phyloP scores from a whole-genome alignment of 1,140 invertebrate species.

The Pristionchus pacificus region DNA sequence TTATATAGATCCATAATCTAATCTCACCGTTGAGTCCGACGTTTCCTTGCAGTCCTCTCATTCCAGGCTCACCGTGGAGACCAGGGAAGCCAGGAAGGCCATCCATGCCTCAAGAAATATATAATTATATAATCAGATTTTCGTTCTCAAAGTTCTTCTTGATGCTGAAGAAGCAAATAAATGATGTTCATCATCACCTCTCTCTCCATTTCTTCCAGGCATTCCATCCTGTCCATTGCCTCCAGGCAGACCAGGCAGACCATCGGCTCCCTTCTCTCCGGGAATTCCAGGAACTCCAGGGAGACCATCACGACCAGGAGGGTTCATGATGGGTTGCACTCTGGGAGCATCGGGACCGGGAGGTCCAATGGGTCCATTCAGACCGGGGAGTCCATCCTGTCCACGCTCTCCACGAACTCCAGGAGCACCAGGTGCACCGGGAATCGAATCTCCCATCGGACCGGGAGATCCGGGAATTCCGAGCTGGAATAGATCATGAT shows the following conservation, averaged over 20 bases:
- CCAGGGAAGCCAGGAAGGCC: slow-evolving; percentile 43
- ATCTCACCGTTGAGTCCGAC: slow-evolving; percentile 33
- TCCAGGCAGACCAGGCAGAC: slow-evolving; percentile 30
- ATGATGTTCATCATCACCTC: no score
- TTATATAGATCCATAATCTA: no score
- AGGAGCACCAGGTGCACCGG: slow-evolving; percentile 25
- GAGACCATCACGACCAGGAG: slow-evolving; percentile 23
- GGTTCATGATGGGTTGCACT: slow-evolving; percentile 32
- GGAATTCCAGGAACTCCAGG: slow-evolving; percentile 27
- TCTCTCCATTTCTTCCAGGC: slow-evolving; percentile 30
- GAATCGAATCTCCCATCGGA: slow-evolving; percentile 28
- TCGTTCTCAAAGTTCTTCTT: no score
- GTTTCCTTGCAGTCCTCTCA: slow-evolving; percentile 31
- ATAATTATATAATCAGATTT: not conserved
- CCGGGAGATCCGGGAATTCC: slow-evolving; percentile 30
- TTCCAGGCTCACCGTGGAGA: slow-evolving; percentile 33
- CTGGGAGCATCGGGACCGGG: slow-evolving; percentile 18
- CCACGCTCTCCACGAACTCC: slow-evolving; percentile 27
- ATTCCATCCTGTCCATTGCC: slow-evolving; percentile 23
- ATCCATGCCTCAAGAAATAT: slow-evolving; percentile 14
- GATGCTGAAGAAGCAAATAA: no score
- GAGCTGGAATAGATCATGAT: slow-evolving; percentile 10
- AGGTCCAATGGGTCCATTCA: slow-evolving; percentile 22
- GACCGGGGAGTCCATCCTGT: slow-evolving; percentile 17
- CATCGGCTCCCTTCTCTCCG: slow-evolving; percentile 33